These are phyloP conservation scores for Leptinotarsa undecemlineata DNA, from an alignment of 1,140 invertebrate species.

Conservation along the genomic window DNA sequence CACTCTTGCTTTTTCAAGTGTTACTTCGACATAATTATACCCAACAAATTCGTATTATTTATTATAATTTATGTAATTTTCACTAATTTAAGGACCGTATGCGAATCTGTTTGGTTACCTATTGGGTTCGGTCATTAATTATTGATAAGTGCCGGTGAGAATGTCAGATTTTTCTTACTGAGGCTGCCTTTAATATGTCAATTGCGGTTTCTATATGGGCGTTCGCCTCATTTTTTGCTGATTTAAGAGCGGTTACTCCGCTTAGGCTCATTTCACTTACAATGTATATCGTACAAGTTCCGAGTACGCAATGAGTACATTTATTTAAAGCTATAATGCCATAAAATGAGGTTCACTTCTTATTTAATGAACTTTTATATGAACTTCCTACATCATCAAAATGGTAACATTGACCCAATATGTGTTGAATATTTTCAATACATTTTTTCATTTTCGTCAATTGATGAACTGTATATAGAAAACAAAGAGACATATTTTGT, in stretches of 20 bases:
- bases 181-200: not conserved
- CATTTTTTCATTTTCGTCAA: too few species aligned
- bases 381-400: too few species aligned
- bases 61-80: conserved; percentile 23
- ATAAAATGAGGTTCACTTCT: too few species aligned
- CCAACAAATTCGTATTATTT: conserved; percentile 11
- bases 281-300: not conserved
- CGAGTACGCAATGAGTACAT: too few species aligned
- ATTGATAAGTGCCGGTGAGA: conserved; percentile 15
- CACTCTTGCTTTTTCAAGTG: conserved; percentile 13
- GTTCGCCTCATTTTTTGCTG: not conserved
- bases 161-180: conserved; percentile 18
- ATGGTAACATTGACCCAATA: too few species aligned
- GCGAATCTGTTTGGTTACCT: conserved; percentile 7
- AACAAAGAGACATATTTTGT: too few species aligned
- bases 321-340: too few species aligned
- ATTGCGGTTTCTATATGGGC: conserved; percentile 5
- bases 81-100: conserved; percentile 4
- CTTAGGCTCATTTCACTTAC: not conserved
- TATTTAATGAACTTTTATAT: too few species aligned
- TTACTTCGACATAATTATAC: conserved; percentile 19
- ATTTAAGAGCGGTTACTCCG: not conserved
- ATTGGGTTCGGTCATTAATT: conserved; percentile 16
- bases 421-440: too few species aligned
- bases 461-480: too few species aligned